Evolutionary conservation across 2,113 vertebrate genomes (phyloP), one percentile per base, ranked within the genome.

Genomic region (Macrotus californicus): DNA sequence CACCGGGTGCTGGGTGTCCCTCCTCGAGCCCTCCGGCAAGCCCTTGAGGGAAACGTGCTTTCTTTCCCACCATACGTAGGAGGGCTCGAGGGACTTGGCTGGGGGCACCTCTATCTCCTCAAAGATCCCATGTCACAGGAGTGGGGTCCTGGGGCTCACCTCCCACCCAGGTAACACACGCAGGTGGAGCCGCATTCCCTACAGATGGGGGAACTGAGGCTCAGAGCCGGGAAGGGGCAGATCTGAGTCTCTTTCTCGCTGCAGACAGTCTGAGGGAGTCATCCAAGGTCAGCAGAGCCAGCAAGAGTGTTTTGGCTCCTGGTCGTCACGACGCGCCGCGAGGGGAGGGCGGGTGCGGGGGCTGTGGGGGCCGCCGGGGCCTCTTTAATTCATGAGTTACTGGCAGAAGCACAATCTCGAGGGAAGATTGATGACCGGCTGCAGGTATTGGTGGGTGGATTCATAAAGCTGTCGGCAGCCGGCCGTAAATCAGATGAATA

Each of bases 401-500:
- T 89, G 93, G 97, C 97, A 92, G 95, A 61, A 43, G 94, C 89
- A 64, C 94, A n/a, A 43, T 94, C 97, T 94, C 82, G 0, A 26
- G 90, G 95, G 95, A 88, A 97, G 97, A 96, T 94, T 59, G 96
- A 96, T 97, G 97, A 41, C 95, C 79, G 31, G 94, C 94, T 89
- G 91, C 96, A 95, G 96, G 97, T 96, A 96, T 7, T 22, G 94
- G 96, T 97, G 95, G 97, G 96, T 19, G 95, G 97, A 97, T 83
- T 96, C 96, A 94, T 94, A 95, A 97, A 96, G 93, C 94, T 96
- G 94, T 95, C 81, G 54, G 84, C 95, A 81, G 90, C 48, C 11
- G 52, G 93, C 93, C 5, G 95, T 96, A 96, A 96, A 97, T 96
- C 95, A 96, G 89, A 97, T 97, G 96, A 96, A 96, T 97, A 97